Evolutionary conservation across 1,140 invertebrate genomes (phyloP), one percentile per base, ranked within the genome.

Genomic region (Ganaspis sp.): DNA sequence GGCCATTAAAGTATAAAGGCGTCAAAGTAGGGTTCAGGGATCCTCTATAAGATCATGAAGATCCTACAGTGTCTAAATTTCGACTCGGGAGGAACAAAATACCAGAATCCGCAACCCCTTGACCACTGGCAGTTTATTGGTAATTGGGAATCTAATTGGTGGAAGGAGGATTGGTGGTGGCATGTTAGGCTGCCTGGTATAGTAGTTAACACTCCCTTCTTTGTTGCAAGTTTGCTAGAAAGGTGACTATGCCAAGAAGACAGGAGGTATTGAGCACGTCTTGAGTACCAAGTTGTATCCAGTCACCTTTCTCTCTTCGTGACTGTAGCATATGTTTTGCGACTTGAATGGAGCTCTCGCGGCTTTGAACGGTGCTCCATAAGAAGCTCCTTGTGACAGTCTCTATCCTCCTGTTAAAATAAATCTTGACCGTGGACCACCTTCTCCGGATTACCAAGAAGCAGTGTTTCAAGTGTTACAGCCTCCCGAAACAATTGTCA

Each of bases 161-260:
- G 53, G 53, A 9, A 19, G 53, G 21, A 19, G 53, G 11, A 23
- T 4, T 26, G 21, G 58, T 64, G 58, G 58, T 64, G 58, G 58
- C 23, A 64, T 64, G 58, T 26, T 64, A 64, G 23, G 21, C 23
- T 26, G 54, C 23, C 21, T 26, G 54, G 76, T 72, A 75, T 81
- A 79, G n/a, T n/a, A n/a, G 79, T 80, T 79, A 81, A 83, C 81
- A 80, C 78, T 83, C 78, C 81, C 82, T 85, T 83, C 80, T 81
- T 83, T 83, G 82, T 85, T 82, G 78, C 83, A 76, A 83, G 72
- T 86, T 84, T 84, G 84, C 85, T 88, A 84, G 87, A 88, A 87
- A 89, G 87, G 86, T 88, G 86, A 87, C 86, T 87, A 87, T 87
- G 86, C 87, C 85, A 86, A 85, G 87, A 89, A 88, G 86, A 87